These are phyloP conservation scores for Myotis davidii DNA, from an alignment of 2,113 vertebrate genomes.

Conservation along the genomic window DNA sequence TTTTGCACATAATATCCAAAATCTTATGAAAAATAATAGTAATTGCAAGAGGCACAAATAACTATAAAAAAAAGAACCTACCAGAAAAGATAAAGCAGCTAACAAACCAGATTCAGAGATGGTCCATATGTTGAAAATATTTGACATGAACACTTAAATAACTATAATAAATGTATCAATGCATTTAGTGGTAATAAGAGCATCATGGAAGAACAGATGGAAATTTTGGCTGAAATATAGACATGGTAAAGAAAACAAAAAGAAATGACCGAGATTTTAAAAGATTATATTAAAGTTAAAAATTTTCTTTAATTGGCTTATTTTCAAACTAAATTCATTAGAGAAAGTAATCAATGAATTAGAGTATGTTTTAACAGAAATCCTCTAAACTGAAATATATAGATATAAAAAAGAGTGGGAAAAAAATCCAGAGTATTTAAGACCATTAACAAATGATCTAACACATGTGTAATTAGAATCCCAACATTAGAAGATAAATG, in stretches of 20 bases:
- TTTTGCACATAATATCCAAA: not conserved
- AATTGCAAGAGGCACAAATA: not conserved
- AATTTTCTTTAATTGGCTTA: not conserved
- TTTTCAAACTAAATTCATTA: not conserved
- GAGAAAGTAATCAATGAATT: not conserved
- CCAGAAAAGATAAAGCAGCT: not conserved
- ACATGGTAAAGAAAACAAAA: not conserved
- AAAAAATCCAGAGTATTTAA: not conserved
- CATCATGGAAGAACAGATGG: not conserved
- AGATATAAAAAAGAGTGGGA: not conserved
- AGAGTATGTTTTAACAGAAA: not conserved
- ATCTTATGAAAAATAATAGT: not conserved
- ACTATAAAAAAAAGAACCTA: not conserved
- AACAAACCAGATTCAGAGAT: not conserved
- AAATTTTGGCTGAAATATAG: not conserved
- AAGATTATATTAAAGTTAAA: not conserved
- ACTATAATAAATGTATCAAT: not conserved
- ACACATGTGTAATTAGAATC: not conserved
- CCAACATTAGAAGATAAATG: not conserved
- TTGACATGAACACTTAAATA: not conserved
- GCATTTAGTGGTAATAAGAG: not conserved
- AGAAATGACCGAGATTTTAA: not conserved
- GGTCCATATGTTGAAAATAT: not conserved
- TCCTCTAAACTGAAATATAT: not conserved
- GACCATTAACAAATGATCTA: not conserved